A percentile compares a stretch with the other conserved stretches of the same genome.
phyloP scores from a whole-genome alignment of 2,113 vertebrate species.

The Fregetta grallaria region DNA sequence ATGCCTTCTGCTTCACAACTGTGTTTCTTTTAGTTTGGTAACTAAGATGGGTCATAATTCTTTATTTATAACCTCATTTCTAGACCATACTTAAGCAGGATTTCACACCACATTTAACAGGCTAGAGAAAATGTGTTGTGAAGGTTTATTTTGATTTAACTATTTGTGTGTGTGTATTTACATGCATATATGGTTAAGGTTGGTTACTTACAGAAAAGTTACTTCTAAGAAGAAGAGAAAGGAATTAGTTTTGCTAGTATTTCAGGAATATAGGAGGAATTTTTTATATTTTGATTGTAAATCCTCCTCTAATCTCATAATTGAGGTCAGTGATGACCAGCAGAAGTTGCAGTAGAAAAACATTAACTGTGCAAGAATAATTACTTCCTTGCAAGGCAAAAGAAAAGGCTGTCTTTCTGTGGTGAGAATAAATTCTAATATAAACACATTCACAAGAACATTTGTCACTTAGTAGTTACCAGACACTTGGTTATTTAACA shows the following conservation, averaged over 20 bases:
- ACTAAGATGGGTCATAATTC: neutral
- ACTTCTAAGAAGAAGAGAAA: neutral
- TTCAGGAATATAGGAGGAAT: neutral
- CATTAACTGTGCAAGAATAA: neutral
- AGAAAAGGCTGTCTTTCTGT: neutral
- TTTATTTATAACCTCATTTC: neutral
- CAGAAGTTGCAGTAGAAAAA: neutral
- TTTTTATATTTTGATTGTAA: neutral
- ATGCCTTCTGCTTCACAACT: neutral
- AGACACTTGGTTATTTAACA: slow-evolving; percentile 1
- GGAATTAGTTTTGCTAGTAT: neutral
- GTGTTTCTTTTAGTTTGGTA: neutral
- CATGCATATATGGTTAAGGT: neutral
- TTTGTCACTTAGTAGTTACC: neutral
- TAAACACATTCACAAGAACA: neutral
- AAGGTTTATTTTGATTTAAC: neutral
- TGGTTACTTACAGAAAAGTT: neutral
- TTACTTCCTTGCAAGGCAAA: slow-evolving; percentile 14
- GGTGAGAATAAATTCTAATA: neutral
- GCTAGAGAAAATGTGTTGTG: neutral
- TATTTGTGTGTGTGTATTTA: neutral
- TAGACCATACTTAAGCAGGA: neutral
- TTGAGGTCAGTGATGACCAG: neutral
- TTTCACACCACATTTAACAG: neutral
- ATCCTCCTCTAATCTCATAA: neutral